Base-by-base conservation (phyloP, 2,113 vertebrate species). In the Bos javanicus region DNA sequence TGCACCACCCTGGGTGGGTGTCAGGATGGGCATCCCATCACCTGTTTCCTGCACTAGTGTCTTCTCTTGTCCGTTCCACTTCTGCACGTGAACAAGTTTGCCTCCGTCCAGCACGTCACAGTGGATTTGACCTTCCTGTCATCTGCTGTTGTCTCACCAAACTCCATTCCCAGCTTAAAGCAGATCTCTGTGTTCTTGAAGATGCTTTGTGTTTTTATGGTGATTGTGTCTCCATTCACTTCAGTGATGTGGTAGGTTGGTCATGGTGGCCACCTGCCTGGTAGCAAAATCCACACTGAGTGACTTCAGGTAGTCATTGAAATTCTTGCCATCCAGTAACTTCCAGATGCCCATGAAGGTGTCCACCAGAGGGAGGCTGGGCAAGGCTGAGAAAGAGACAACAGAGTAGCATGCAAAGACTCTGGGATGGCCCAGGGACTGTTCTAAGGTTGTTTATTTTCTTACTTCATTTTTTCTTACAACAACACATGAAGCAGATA, bases 201-300 rank as follows among this genome's bases (percentile, higher is more conserved):
- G 90, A 99, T 99, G 98, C 99, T 99, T 4, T 99, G 99, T 39
- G 99, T 99, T 98, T 99, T 99, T 97, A 99, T 3, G 0, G 92
- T 99, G 85, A 99, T 1, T 9, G 16, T 97, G 85, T 99, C 99
- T 0, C 99, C 99, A 0, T 99, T 98, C 95, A 99, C 1, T 43
- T 98, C 97, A 48, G 99, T 99, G 97, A 99, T 48, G 99, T 99
- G 96, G 99, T 99, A 95, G 99, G 99, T 99, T 99, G 98, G 99
- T 99, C 97, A 99, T 76, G 82, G 76, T 92, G 33, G 98, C 99
- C 36, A 99, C 78, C 82, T 99, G 99, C 71, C 99, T 99, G 2
- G 98, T 99, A 92, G 99, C 99, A 33, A 99, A 99, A 95, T 99
- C 98, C 95, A 99, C 99, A 36, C 99, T 99, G 74, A 99, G 71